phyloP scores from a whole-genome alignment of 1,140 invertebrate genomes.

The Copidosoma floridanum region DNA sequence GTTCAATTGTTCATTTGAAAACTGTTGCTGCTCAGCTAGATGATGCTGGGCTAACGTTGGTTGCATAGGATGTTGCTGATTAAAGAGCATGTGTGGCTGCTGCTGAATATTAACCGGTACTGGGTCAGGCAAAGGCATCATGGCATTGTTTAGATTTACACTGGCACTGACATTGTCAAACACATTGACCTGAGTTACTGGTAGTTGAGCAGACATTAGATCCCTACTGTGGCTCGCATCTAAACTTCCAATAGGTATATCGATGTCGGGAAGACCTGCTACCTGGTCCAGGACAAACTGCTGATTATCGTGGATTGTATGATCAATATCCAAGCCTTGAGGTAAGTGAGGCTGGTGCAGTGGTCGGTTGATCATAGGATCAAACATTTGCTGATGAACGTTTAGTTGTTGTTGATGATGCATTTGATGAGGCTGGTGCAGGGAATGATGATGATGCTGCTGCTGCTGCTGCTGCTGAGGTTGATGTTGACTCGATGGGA shows the following conservation, averaged over 20 bases:
- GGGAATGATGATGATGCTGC: slow-evolving; percentile 33
- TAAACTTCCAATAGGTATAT: slow-evolving; percentile 37
- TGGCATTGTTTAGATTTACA: slow-evolving; percentile 33
- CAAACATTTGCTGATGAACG: slow-evolving; percentile 45
- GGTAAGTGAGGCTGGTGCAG: slow-evolving; percentile 39
- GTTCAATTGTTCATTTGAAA: slow-evolving; percentile 14
- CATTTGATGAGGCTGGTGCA: slow-evolving; percentile 57
- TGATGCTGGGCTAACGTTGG: not conserved
- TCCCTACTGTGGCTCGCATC: slow-evolving; percentile 16
- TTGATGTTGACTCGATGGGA: slow-evolving; percentile 29
- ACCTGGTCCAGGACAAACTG: slow-evolving; percentile 48
- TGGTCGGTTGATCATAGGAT: slow-evolving; percentile 49
- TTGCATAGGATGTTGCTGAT: slow-evolving; percentile 12
- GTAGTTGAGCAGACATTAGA: not conserved
- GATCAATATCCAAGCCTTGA: slow-evolving; percentile 41
- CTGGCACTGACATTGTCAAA: slow-evolving; percentile 13
- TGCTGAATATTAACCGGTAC: slow-evolving; percentile 6
- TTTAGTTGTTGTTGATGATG: slow-evolving; percentile 46
- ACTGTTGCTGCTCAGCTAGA: not conserved
- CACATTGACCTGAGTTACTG: slow-evolving; percentile 7
- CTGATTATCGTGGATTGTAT: slow-evolving; percentile 39
- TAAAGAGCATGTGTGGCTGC: slow-evolving; percentile 2
- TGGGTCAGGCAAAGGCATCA: slow-evolving; percentile 23
- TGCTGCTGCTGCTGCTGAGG: slow-evolving; percentile 49
- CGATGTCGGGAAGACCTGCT: slow-evolving; percentile 46